Conservation (phyloP, 2,797 vertebrate genomes). For the Smutsia gigantea region DNA sequence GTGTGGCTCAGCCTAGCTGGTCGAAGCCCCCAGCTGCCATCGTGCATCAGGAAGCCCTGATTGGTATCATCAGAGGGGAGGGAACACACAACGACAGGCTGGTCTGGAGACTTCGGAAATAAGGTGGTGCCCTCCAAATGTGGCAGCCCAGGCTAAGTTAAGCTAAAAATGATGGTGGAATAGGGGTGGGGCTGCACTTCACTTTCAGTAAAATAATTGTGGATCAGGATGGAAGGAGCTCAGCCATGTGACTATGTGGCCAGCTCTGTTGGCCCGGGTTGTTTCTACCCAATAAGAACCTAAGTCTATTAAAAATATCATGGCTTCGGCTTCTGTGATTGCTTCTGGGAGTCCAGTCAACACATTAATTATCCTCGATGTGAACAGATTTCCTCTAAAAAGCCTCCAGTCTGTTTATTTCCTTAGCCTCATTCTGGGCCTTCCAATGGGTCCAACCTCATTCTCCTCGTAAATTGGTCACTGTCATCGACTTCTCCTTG, state of each 20-base stretch:
- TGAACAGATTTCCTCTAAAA: constrained; percentile 62
- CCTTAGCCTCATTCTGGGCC: constrained; percentile 31
- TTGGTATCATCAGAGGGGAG: no score
- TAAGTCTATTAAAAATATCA: constrained; percentile 37
- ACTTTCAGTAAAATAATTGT: background rate
- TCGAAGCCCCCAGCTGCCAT: background rate
- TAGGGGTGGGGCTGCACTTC: background rate
- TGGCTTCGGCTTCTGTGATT: constrained; percentile 25
- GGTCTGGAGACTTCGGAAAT: background rate
- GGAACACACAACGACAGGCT: no score
- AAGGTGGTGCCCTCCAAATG: background rate
- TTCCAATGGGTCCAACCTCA: background rate
- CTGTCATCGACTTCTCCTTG: background rate
- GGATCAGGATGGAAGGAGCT: background rate
- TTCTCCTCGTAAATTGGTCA: background rate
- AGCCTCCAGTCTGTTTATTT: constrained; percentile 55
- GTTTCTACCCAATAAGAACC: constrained; percentile 10
- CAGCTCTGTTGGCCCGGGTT: background rate
- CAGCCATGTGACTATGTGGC: background rate
- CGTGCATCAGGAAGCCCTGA: background rate
- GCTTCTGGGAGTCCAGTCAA: constrained; percentile 31
- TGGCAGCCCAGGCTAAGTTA: background rate
- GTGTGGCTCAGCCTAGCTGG: background rate
- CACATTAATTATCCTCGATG: constrained; percentile 43
- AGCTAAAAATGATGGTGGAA: background rate